Base-by-base conservation (phyloP, 2,888 invertebrate genomes). In the Microctonus brassicae region DNA sequence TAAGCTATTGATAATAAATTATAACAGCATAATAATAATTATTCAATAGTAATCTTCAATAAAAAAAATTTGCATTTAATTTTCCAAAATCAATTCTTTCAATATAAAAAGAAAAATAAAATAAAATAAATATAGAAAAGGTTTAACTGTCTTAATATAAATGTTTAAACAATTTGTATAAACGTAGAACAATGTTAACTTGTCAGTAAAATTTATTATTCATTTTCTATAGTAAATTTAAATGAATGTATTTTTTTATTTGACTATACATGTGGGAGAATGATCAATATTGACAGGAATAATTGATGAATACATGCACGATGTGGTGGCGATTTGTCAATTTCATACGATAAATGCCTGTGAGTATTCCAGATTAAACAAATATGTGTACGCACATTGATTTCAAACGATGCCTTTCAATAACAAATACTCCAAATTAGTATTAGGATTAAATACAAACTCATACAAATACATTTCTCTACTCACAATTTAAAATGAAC, bases 361-460 rank as follows among this genome's bases (percentile, higher is more conserved):
- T 22, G 17, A 39, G 13, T 39, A n/a, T 39, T 24, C 11, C 22
- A 34, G 13, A 20, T 36, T 22, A 36, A 39, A 34, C 62, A 39
- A 62, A 62, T 62, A 24, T 62, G 34, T 24, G 17, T 62, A 22
- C 24, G n/a, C 13, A 42, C 39, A 24, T 42, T 62, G 62, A 62
- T 62, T 62, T 39, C 39, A 62, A 62, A 62, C 24, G 39, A 36
- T 62, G 62, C 36, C 62, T 62, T 62, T 39, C 22, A 62, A 39
- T 29, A 58, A 58, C 29, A 17, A 58, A 39, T 55, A 26, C 11
- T 24, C 13, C 39, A 9, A 36, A 62, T 62, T 39, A 62, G 39
- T 62, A 34, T 36, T 62, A 62, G 62, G 42, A 62, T 62, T 62
- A 62, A 42, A 22, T 39, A 36, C 42, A 34, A 11, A 13, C 60